Evolutionary conservation across 2,113 vertebrate genomes (phyloP).

Genomic region (Elaphurus davidianus): DNA sequence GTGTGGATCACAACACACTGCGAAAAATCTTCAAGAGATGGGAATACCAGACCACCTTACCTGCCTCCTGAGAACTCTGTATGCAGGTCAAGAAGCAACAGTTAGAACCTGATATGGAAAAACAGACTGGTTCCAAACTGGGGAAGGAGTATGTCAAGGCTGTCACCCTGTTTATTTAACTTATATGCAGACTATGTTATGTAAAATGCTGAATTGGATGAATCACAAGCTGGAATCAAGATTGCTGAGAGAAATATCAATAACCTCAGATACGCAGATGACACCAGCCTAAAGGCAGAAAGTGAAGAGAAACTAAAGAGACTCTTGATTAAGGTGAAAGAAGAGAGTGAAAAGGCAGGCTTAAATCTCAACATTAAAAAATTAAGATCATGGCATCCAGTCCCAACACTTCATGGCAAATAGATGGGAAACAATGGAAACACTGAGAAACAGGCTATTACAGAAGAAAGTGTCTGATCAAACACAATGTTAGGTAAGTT

Average conservation of each 20-base stretch:
- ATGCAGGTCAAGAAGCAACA: neutral
- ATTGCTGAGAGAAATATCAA: neutral
- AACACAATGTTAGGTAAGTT: constrained; percentile 47
- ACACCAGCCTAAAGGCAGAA: neutral
- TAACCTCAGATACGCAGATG: fast-evolving
- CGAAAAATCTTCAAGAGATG: neutral
- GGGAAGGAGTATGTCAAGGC: neutral
- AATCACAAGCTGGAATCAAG: neutral
- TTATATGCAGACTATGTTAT: neutral
- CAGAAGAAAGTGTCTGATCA: constrained; percentile 48
- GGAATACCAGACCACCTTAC: neutral
- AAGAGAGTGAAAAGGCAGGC: neutral
- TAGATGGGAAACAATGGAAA: neutral
- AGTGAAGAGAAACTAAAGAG: neutral
- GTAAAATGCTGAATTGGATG: neutral
- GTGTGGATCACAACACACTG: neutral
- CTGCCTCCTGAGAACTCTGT: neutral
- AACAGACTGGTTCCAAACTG: neutral
- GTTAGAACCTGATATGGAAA: neutral
- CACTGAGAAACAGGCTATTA: neutral
- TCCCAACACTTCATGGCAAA: neutral
- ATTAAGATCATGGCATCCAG: neutral
- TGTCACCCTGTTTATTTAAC: neutral
- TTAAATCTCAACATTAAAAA: neutral
- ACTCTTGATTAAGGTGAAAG: neutral